A percentile compares a stretch with the other conserved stretches of the same genome.
Evolutionary conservation across 92 coral and sea anemone species (phyloP).

Genomic region (Palythoa caribaeorum): DNA sequence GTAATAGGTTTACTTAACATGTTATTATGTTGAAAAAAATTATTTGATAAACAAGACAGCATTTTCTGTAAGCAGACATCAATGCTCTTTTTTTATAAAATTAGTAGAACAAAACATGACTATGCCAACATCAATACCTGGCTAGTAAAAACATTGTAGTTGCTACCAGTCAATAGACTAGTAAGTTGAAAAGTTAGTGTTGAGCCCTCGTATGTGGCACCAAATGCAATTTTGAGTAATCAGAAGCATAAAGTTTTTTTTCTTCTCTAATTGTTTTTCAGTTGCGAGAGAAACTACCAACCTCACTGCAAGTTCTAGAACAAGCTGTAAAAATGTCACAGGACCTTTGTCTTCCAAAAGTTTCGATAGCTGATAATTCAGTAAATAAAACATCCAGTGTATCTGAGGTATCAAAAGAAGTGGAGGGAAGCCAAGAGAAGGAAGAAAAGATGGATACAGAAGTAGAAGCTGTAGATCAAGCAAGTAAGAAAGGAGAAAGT

Average conservation of each 20-base stretch:
- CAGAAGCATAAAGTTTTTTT: not conserved
- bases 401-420: not conserved
- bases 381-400: not conserved
- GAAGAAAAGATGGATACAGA: constrained; percentile 34
- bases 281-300: constrained; percentile 37
- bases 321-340: constrained; percentile 36
- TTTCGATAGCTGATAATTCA: not conserved
- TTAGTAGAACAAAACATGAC: no score
- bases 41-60: no score
- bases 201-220: no score
- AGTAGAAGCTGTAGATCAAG: not conserved
- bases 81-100: no score
- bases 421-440: not conserved
- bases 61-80: no score
- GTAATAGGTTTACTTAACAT: no score
- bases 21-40: no score
- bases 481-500: not conserved
- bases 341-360: constrained; percentile 29
- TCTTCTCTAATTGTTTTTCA: not conserved
- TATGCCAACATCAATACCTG: no score
- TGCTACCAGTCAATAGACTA: no score
- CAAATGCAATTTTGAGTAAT: no score
- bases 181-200: no score
- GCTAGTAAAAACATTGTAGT: no score
- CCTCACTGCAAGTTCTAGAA: constrained; percentile 32